Conservation (phyloP, 2,797 vertebrate species). For the Pipistrellus kuhlii region DNA sequence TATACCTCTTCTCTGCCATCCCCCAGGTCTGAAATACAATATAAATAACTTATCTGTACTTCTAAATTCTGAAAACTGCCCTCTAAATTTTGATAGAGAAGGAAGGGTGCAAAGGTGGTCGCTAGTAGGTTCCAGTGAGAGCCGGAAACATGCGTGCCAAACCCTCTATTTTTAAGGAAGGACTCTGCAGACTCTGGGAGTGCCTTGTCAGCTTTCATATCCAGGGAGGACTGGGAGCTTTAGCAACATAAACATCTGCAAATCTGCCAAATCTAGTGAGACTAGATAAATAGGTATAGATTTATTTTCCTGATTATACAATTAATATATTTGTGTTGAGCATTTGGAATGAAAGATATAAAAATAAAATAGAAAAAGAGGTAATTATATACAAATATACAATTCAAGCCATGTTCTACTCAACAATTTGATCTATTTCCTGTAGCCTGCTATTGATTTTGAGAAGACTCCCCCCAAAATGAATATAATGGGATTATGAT, state of each 20-base stretch:
- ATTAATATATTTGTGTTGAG: background rate
- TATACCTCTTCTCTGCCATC: background rate
- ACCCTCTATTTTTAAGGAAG: background rate
- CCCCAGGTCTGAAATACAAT: background rate
- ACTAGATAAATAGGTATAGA: background rate
- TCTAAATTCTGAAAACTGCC: background rate
- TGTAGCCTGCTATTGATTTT: background rate
- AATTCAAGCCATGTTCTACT: background rate
- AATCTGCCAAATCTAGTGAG: background rate
- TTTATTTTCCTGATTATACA: slow-evolving; percentile 35
- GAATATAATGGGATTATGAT: background rate
- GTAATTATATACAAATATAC: background rate
- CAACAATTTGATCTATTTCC: background rate
- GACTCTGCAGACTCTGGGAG: background rate
- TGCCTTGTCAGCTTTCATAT: background rate
- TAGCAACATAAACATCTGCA: background rate
- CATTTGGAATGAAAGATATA: slow-evolving; percentile 23
- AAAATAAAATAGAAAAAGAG: background rate
- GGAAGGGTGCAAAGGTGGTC: background rate
- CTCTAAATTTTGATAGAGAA: background rate
- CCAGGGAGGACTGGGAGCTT: background rate
- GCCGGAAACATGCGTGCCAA: background rate
- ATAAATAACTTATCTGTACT: background rate
- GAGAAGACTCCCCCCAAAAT: background rate
- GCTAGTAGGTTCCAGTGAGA: background rate